These are phyloP conservation scores for Plecturocebus donacophilus DNA, from an alignment of 2,113 vertebrate species.

Conservation along the genomic window DNA sequence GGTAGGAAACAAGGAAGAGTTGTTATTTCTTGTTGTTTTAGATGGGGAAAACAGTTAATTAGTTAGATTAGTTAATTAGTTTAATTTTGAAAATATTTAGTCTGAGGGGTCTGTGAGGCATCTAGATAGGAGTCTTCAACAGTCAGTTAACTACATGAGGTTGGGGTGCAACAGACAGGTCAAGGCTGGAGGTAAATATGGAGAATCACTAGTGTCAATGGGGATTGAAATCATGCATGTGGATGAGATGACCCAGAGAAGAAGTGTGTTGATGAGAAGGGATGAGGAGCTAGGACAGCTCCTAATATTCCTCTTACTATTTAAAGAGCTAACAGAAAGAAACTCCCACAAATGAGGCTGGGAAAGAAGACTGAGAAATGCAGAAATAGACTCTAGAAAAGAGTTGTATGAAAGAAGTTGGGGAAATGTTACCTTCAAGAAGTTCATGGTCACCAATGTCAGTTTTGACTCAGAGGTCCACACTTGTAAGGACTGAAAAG, in stretches of 20 bases:
- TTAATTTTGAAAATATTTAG: constrained; percentile 24
- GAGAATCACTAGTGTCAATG: background rate
- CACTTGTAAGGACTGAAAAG: background rate
- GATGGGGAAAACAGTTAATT: background rate
- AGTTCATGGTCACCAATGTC: background rate
- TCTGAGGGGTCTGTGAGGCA: background rate
- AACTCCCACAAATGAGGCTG: background rate
- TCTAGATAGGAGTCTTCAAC: background rate
- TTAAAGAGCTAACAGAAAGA: background rate
- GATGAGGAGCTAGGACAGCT: background rate
- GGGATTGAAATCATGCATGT: background rate
- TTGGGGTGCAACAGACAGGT: background rate
- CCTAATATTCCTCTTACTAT: background rate
- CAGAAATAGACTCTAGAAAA: background rate
- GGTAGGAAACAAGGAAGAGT: background rate
- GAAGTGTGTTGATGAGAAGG: background rate
- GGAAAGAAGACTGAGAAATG: background rate
- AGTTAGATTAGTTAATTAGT: background rate
- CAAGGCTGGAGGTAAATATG: background rate
- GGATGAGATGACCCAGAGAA: background rate
- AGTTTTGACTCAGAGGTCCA: background rate
- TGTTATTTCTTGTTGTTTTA: background rate
- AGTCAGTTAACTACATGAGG: background rate
- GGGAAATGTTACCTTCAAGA: background rate
- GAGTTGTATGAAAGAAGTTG: background rate